Conservation (phyloP, 2,113 vertebrate genomes). For the Coptodon bakossiorum region DNA sequence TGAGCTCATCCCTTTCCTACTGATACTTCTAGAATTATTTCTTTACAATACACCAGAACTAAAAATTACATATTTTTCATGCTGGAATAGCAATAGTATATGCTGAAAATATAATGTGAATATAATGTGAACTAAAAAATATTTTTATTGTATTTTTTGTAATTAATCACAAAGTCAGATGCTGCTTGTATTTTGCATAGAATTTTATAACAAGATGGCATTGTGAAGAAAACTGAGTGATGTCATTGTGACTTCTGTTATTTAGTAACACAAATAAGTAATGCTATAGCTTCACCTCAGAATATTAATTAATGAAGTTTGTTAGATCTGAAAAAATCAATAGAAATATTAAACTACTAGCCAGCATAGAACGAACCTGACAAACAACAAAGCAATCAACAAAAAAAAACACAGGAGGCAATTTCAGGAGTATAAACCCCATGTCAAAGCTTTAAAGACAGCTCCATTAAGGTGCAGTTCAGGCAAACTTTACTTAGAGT, state of each 20-base stretch:
- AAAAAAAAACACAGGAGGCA: background rate
- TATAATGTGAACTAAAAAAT: too few species aligned
- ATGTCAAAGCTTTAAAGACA: background rate
- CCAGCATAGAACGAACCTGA: background rate
- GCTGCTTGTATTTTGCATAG: background rate
- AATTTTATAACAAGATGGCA: conserved; percentile 27
- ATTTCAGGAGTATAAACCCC: background rate
- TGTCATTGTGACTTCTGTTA: background rate
- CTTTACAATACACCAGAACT: background rate
- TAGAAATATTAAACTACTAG: background rate
- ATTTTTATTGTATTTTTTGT: background rate
- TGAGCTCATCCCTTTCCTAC: background rate
- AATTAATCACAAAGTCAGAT: background rate
- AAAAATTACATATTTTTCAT: background rate
- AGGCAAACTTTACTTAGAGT: background rate
- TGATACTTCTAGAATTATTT: background rate
- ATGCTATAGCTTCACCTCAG: background rate
- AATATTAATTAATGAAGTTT: background rate
- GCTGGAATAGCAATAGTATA: background rate
- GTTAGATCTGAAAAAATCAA: background rate
- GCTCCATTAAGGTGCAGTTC: background rate
- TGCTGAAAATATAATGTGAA: background rate
- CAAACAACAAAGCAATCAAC: background rate
- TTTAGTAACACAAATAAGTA: background rate
- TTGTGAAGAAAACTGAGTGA: background rate